Evolutionary conservation across 53 echinoderm and acorn worm species (phyloP).

Genomic region (Crossaster papposus): DNA sequence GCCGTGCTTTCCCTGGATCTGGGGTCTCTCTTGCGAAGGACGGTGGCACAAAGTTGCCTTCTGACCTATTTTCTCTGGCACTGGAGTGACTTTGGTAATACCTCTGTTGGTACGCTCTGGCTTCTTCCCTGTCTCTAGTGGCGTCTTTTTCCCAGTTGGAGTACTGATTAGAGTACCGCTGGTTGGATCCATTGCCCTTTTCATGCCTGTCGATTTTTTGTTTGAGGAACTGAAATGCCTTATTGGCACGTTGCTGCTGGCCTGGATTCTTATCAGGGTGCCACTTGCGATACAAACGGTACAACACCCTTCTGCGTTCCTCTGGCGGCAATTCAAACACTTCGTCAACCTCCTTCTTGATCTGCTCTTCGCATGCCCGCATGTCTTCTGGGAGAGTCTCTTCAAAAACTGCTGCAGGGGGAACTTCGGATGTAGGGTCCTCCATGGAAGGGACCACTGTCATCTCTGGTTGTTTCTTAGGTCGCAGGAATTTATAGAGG

Average conservation of each 20-base stretch:
- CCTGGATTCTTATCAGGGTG: slow-evolving; percentile 77
- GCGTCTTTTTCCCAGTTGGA: slow-evolving; percentile 25
- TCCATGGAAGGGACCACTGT: not conserved
- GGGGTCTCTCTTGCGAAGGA: slow-evolving; percentile 48
- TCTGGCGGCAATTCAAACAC: slow-evolving; percentile 52
- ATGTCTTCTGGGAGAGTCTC: slow-evolving; percentile 23
- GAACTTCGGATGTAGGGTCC: slow-evolving; percentile 12
- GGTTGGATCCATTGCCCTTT: not conserved
- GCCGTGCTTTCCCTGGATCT: slow-evolving; percentile 27
- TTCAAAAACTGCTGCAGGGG: not conserved
- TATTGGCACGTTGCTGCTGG: slow-evolving; percentile 49
- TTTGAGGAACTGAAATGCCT: slow-evolving; percentile 69
- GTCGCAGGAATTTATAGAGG: slow-evolving; percentile 56
- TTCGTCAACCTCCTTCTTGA: slow-evolving; percentile 50
- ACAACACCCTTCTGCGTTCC: slow-evolving; percentile 59
- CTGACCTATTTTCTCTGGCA: not conserved
- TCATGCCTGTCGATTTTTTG: slow-evolving; percentile 55
- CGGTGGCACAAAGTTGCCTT: slow-evolving; percentile 32
- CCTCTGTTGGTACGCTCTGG: slow-evolving; percentile 13
- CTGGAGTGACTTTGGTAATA: not conserved
- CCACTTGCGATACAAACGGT: slow-evolving; percentile 71
- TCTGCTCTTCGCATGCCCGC: slow-evolving; percentile 15
- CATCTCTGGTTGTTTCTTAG: not conserved
- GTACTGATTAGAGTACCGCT: slow-evolving; percentile 2
- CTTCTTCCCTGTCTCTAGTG: slow-evolving; percentile 31